Evolutionary conservation across 2,888 invertebrate genomes (phyloP).

Genomic region (Mycalesis mineus): DNA sequence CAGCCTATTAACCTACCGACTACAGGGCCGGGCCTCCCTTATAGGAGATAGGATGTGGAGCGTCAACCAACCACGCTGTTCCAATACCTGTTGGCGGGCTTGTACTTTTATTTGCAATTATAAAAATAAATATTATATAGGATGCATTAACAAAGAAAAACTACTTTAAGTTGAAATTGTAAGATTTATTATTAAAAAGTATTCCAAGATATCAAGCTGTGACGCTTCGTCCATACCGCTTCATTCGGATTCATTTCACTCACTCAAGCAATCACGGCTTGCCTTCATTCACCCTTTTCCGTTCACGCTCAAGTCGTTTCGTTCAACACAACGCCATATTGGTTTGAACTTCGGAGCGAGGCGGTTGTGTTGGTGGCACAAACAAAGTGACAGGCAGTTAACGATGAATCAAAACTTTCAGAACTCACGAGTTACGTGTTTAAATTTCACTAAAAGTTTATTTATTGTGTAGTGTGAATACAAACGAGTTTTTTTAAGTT

Average conservation of each 20-base stretch:
- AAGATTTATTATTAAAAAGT: no score
- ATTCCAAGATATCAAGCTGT: no score
- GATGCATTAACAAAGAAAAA: no score
- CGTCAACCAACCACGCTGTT: no score
- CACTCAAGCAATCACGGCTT: slow-evolving; percentile 19
- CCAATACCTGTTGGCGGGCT: no score
- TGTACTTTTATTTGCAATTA: no score
- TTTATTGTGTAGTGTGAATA: slow-evolving; percentile 48
- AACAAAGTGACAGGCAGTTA: slow-evolving; percentile 59
- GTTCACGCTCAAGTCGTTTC: slow-evolving; percentile 16
- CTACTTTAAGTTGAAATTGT: no score
- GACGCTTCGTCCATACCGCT: not conserved
- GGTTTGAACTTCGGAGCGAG: slow-evolving; percentile 47
- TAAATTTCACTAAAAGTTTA: slow-evolving; percentile 32
- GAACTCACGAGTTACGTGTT: slow-evolving; percentile 46
- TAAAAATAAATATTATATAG: no score
- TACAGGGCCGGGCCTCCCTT: no score
- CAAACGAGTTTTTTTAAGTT: slow-evolving; percentile 16
- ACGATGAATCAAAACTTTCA: slow-evolving; percentile 58
- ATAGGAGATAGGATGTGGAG: no score
- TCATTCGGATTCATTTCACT: slow-evolving; percentile 12
- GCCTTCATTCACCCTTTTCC: slow-evolving; percentile 21
- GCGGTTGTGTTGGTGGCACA: slow-evolving; percentile 47
- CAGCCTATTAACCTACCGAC: no score
- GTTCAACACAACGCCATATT: slow-evolving; percentile 59